Base-by-base conservation (phyloP, 1,140 invertebrate species). In the Macrobrachium nipponense region DNA sequence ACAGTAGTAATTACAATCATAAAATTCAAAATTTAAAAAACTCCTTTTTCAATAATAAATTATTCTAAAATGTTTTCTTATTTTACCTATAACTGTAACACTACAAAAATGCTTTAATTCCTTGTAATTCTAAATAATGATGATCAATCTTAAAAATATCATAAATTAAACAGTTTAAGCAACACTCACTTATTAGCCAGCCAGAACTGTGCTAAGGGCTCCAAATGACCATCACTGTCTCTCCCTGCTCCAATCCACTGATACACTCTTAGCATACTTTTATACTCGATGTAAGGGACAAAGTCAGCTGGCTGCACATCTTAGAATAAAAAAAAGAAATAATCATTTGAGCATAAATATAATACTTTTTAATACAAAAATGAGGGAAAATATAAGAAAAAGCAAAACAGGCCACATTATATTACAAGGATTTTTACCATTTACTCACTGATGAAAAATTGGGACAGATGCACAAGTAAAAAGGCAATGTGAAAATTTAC, bases 171-270 rank as follows among this genome's bases (percentile, higher is more conserved):
- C 64, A 64, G 61, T 23, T 59, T 17, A 23, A 68, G 70, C 36
- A 62, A 23, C 58, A 81, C 90, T 81, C 93, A 93, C 88, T 93
- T 92, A 79, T 93, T 93, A 70, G 94, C 92, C 82, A 96, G 89
- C 96, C 96, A 97, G 87, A 94, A 93, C 75, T 94, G 93, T 90
- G 95, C 97, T 23, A 98, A 91, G 10, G 94, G 92, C 7, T 93
- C 91, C 5, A 99, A 91, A 59, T 96, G 93, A 15, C 94, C 93
- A 92, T 98, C 97, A 2, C 95, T 95, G 90, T 98, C 97, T 51
- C 97, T 93, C 0, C 97, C 97, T n/a, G 96, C 96, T 0, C 97
- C 97, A 80, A 98, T 98, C 97, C 97, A 98, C 89, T 97, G 96
- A 91, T 97, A 98, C 81, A 94, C 91, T 87, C 92, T 92, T 44